phyloP scores from a whole-genome alignment of 2,113 vertebrate genomes.

The Tricholaema leucomelas region DNA sequence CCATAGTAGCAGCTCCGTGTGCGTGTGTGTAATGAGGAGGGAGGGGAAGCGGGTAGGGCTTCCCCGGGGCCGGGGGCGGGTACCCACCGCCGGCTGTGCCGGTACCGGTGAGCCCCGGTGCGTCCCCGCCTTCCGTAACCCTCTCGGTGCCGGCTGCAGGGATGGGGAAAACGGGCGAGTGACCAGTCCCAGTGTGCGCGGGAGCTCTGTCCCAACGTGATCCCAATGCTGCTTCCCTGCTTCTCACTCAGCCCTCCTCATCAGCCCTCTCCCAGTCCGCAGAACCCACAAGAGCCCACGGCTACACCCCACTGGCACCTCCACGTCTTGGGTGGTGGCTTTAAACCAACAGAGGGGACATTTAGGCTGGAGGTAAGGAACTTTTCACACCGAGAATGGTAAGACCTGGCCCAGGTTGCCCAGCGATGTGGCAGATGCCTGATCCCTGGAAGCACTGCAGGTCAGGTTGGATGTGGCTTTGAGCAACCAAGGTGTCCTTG shows the following conservation, averaged over 20 bases:
- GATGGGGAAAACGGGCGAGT: neutral
- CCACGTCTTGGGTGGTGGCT: no score
- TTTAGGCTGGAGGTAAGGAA: neutral
- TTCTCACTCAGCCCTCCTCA: neutral
- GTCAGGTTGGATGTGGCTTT: neutral
- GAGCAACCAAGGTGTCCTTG: neutral
- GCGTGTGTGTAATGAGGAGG: neutral
- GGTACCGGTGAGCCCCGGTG: neutral
- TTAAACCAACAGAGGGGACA: no score
- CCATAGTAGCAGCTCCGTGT: neutral
- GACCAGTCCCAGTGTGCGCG: no score
- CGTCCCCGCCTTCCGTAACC: conserved; percentile 4
- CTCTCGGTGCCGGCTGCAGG: neutral
- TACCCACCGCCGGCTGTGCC: neutral
- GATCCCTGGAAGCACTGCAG: neutral
- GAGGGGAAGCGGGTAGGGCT: neutral
- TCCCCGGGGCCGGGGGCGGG: neutral
- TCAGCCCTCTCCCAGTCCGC: no score
- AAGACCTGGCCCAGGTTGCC: neutral
- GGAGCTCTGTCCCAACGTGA: no score
- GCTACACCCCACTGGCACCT: neutral
- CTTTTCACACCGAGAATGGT: neutral
- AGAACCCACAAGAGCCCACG: neutral
- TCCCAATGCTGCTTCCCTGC: neutral
- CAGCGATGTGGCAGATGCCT: neutral